Evolutionary conservation across 2,888 invertebrate species (phyloP).

Genomic region (Heteropelma amictum): DNA sequence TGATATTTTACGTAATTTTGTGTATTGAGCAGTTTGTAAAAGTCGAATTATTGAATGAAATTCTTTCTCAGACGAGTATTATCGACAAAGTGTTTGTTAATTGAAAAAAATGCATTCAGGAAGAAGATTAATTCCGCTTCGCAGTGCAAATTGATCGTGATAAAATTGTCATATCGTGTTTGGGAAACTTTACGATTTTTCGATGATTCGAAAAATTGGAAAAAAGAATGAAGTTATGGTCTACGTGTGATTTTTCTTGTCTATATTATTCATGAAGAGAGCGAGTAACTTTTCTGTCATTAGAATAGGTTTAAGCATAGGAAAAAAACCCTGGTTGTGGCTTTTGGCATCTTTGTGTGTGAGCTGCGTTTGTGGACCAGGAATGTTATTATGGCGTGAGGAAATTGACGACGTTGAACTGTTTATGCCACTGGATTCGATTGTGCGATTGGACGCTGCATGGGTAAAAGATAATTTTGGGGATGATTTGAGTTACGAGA

Average conservation of each 20-base stretch:
- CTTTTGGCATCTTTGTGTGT: constrained; percentile 65
- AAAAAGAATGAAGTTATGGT: background rate
- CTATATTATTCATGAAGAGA: background rate
- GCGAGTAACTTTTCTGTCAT: constrained; percentile 11
- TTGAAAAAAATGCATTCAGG: too few species aligned
- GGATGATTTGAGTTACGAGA: constrained; percentile 75
- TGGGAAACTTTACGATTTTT: too few species aligned
- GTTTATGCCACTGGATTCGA: constrained; percentile 72
- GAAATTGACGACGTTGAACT: constrained; percentile 73
- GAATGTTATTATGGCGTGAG: constrained; percentile 73
- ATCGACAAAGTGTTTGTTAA: too few species aligned
- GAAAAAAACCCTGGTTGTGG: constrained; percentile 71
- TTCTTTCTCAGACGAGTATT: too few species aligned
- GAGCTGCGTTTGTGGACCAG: constrained; percentile 69
- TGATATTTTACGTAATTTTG: too few species aligned
- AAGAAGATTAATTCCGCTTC: too few species aligned
- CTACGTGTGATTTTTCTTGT: background rate
- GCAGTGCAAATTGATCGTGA: too few species aligned
- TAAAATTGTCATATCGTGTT: too few species aligned
- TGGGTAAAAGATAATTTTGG: constrained; percentile 75
- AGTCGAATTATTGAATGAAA: too few species aligned
- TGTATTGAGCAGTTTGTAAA: too few species aligned
- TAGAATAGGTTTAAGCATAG: constrained; percentile 71
- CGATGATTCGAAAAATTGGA: background rate
- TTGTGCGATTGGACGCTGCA: constrained; percentile 68